phyloP scores from a whole-genome alignment of 2,888 invertebrate genomes.

The Incurvaria masculella region DNA sequence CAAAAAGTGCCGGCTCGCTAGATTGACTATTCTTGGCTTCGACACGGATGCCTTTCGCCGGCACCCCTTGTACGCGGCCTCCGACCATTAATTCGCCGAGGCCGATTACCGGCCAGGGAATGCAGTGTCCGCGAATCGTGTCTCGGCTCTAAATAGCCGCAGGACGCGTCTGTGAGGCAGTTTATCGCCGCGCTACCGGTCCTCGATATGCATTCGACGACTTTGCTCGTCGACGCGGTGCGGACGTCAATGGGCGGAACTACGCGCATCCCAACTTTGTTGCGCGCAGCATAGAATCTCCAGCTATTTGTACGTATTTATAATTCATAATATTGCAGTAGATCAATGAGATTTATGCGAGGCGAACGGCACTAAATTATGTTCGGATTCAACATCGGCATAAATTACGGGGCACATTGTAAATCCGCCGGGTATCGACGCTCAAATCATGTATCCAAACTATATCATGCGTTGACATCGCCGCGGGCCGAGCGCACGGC shows the following conservation, averaged over 20 bases:
- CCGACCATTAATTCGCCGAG: neutral
- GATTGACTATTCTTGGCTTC: slow-evolving; percentile 30
- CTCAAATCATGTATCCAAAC: slow-evolving; percentile 45
- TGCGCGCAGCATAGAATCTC: neutral
- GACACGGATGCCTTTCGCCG: neutral
- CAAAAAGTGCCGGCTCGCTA: slow-evolving; percentile 30
- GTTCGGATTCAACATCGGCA: slow-evolving; percentile 52
- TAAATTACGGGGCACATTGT: slow-evolving; percentile 50
- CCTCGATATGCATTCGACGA: too few species aligned
- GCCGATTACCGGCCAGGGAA: neutral
- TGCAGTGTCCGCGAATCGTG: too few species aligned
- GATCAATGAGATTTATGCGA: slow-evolving; percentile 41
- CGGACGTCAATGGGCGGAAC: too few species aligned
- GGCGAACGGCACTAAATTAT: slow-evolving; percentile 53
- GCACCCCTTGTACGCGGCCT: neutral
- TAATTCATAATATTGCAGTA: neutral
- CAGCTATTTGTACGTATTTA: neutral
- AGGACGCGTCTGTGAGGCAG: too few species aligned
- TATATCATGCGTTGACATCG: slow-evolving; percentile 36
- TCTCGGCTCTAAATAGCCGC: too few species aligned
- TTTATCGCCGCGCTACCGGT: too few species aligned
- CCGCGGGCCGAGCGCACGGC: slow-evolving; percentile 4
- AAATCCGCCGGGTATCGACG: slow-evolving; percentile 49
- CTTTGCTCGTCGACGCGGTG: too few species aligned
- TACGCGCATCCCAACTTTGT: neutral